Evolutionary conservation across 2,797 vertebrate species (phyloP).

Genomic region (Sebastolobus alascanus): DNA sequence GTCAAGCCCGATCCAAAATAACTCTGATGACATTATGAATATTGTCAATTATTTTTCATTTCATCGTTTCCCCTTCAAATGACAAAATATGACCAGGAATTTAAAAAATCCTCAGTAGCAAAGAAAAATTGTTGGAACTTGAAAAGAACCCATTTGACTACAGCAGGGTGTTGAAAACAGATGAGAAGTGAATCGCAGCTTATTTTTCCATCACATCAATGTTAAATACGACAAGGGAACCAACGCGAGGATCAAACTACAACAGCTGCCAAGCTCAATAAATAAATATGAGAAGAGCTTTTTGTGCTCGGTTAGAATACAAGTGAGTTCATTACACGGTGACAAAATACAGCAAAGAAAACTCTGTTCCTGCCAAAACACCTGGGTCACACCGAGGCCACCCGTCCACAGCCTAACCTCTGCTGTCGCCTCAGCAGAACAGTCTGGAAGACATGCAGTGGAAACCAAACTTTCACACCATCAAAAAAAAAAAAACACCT

Average conservation of each 20-base stretch:
- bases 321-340: conserved; percentile 56
- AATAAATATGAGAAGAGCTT: conserved; percentile 31
- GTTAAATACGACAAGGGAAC: conserved; percentile 20
- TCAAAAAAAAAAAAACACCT: background rate
- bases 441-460: conserved; percentile 41
- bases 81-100: background rate
- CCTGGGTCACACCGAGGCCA: conserved; percentile 48
- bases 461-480: conserved; percentile 25
- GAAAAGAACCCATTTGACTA: background rate
- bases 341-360: conserved; percentile 38
- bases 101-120: background rate
- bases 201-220: background rate
- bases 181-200: conserved; percentile 5
- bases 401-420: conserved; percentile 53
- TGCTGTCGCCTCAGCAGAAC: conserved; percentile 33
- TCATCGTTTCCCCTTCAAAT: background rate
- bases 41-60: background rate
- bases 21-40: background rate
- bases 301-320: conserved; percentile 21
- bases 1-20: background rate
- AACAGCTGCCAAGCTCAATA: conserved; percentile 30
- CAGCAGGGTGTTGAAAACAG: conserved; percentile 1
- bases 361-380: conserved; percentile 48
- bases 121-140: background rate
- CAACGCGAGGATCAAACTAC: conserved; percentile 14